Percentiles rank a stretch among this genome's conserved stretches.
phyloP scores from a whole-genome alignment of 2,113 vertebrate species.

The Leptodactylus fuscus region DNA sequence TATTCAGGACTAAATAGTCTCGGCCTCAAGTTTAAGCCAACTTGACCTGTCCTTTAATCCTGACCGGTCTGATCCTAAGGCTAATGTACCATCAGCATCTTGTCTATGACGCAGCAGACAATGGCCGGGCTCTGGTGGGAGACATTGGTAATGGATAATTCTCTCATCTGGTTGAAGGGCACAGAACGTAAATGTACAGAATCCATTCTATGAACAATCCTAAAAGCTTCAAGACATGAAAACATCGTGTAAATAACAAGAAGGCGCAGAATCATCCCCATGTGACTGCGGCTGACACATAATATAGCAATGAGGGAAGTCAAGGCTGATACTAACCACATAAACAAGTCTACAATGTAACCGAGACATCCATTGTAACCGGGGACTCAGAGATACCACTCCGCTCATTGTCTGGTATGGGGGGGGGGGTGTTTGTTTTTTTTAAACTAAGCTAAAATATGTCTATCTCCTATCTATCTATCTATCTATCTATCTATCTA shows the following conservation, averaged over 20 bases:
- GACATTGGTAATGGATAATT: neutral
- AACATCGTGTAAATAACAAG: neutral
- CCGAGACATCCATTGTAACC: no score
- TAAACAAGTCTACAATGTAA: no score
- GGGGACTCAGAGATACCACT: no score
- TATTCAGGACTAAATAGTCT: conserved; percentile 19
- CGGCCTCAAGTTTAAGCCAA: conserved; percentile 20
- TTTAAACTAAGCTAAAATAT: no score
- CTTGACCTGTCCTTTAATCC: conserved; percentile 43
- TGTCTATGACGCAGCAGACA: neutral
- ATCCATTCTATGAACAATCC: neutral
- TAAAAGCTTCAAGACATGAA: neutral
- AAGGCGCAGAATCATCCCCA: neutral
- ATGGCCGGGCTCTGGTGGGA: neutral
- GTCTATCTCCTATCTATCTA: no score
- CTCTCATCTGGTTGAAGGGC: neutral
- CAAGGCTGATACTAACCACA: neutral
- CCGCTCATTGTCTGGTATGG: no score
- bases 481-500: no score
- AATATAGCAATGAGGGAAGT: neutral
- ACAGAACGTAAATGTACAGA: neutral
- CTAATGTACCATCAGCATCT: neutral
- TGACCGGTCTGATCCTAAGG: neutral
- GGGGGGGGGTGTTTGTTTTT: no score
- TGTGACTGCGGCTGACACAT: neutral